Evolutionary conservation across 2,113 vertebrate species (phyloP).

Genomic region (Petrocephalus zakoni): DNA sequence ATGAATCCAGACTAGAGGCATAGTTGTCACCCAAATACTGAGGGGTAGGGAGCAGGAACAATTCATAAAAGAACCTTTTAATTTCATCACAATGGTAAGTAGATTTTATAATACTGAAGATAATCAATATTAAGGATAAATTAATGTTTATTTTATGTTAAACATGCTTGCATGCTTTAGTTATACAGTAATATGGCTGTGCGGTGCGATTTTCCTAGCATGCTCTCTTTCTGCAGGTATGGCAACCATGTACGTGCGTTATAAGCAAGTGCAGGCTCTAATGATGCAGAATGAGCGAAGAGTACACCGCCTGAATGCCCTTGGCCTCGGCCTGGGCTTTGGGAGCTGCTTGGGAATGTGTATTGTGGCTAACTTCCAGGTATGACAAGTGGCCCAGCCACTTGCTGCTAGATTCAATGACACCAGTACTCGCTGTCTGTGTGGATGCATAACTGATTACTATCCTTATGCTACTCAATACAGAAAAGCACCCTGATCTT

Average conservation of each 20-base stretch:
- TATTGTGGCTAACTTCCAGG: conserved; percentile 86
- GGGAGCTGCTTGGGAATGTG: conserved; percentile 83
- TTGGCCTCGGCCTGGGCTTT: conserved; percentile 68
- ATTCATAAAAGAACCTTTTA: neutral
- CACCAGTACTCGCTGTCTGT: neutral
- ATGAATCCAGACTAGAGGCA: no score
- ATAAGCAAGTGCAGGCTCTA: conserved; percentile 77
- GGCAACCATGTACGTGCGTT: conserved; percentile 80
- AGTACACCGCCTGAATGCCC: conserved; percentile 59
- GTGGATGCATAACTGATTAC: neutral
- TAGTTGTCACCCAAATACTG: neutral
- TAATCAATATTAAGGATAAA: neutral
- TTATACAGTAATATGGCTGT: neutral
- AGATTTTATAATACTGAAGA: neutral
- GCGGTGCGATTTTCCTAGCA: neutral
- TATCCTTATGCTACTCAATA: neutral
- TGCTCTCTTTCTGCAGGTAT: conserved; percentile 56
- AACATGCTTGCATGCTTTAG: neutral
- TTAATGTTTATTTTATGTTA: neutral
- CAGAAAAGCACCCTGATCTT: conserved; percentile 77
- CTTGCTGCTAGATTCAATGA: neutral
- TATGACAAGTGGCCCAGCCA: conserved; percentile 3
- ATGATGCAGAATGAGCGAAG: conserved; percentile 43
- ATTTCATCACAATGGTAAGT: neutral
- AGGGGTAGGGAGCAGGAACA: neutral